Evolutionary conservation across 2,797 vertebrate species (phyloP).

Genomic region (Spheniscus humboldti): DNA sequence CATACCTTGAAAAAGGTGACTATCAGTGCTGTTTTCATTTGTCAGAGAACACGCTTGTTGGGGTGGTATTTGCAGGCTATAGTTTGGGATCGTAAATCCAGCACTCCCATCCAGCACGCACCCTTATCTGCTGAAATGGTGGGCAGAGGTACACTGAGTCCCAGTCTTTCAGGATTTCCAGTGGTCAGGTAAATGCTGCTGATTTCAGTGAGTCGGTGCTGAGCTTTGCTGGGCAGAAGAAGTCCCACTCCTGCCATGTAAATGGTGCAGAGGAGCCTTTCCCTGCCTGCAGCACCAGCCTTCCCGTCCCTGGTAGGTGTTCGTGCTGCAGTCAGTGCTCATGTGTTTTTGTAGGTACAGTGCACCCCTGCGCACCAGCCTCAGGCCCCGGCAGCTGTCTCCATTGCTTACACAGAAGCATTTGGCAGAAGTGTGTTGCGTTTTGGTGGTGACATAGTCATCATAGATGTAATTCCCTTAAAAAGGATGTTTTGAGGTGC

Average conservation of each 20-base stretch:
- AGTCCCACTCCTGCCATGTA: background rate
- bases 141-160: background rate
- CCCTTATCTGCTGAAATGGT: fast-evolving
- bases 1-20: background rate
- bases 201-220: background rate
- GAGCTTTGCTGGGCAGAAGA: background rate
- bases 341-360: fast-evolving
- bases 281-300: background rate
- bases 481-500: background rate
- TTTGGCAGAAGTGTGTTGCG: fast-evolving
- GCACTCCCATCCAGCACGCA: fast-evolving
- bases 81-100: background rate
- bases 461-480: fast-evolving
- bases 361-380: background rate
- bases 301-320: background rate
- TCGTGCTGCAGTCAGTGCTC: fast-evolving
- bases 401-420: fast-evolving
- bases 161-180: background rate
- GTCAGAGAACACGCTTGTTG: background rate
- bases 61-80: background rate
- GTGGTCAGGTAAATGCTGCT: background rate
- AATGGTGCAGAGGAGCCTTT: background rate
- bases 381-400: background rate
- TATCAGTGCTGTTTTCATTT: background rate
- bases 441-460: fast-evolving